Percentiles rank a stretch among this genome's conserved stretches.
Evolutionary conservation across 2,113 vertebrate species (phyloP).

Genomic region (Vimba vimba): DNA sequence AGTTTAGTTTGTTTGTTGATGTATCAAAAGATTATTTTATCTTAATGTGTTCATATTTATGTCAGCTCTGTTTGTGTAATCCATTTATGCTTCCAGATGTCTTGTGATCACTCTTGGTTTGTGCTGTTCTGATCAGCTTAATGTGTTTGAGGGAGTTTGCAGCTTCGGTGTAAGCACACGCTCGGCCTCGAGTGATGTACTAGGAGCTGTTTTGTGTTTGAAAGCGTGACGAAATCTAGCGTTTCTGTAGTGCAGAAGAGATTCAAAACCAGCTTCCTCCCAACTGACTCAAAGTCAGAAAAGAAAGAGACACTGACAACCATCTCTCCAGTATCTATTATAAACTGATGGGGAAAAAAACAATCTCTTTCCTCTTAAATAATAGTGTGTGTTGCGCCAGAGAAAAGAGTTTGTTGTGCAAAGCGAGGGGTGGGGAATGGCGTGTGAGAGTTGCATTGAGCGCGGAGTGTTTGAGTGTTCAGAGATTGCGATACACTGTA

Average conservation of each 20-base stretch:
- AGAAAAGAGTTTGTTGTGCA: conserved; percentile 2
- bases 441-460: background rate
- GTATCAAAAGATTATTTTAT: background rate
- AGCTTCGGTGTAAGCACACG: background rate
- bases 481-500: conserved; percentile 28
- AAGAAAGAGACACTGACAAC: conserved; percentile 30
- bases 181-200: background rate
- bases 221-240: conserved; percentile 37
- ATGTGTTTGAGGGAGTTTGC: background rate
- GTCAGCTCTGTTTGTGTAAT: background rate
- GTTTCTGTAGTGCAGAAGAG: conserved; percentile 48
- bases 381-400: conserved; percentile 14
- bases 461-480: background rate
- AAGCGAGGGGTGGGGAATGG: background rate
- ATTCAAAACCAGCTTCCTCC: conserved; percentile 64
- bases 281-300: conserved; percentile 19
- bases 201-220: conserved; percentile 45
- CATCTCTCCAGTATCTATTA: conserved; percentile 41
- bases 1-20: background rate
- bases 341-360: conserved; percentile 36
- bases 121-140: background rate
- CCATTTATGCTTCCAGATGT: background rate
- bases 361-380: conserved; percentile 37
- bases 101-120: background rate
- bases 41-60: background rate